Evolutionary conservation across 2,888 invertebrate genomes (phyloP).

Genomic region (Asteroscopus sphinx): DNA sequence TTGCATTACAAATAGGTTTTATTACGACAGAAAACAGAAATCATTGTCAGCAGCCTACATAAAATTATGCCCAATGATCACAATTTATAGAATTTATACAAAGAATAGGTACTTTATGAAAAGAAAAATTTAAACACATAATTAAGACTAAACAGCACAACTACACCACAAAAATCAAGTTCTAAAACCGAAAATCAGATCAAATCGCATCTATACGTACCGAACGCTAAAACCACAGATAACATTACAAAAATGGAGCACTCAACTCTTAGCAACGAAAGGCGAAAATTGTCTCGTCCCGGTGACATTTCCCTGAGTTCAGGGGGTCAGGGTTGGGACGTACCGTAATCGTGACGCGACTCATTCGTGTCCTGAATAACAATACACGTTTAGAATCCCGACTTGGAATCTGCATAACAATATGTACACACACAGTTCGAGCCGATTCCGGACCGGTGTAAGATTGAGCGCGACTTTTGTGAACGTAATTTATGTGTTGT

Average conservation of each 20-base stretch:
- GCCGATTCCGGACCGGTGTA: slow-evolving; percentile 54
- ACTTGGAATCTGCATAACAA: slow-evolving; percentile 76
- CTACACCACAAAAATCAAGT: slow-evolving; percentile 18
- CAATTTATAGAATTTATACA: too few relatives aligned
- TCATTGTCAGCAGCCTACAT: too few relatives aligned
- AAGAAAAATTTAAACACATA: too few relatives aligned
- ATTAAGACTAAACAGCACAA: too few relatives aligned
- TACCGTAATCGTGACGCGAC: slow-evolving; percentile 75
- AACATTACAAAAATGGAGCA: slow-evolving; percentile 51
- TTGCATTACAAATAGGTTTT: too few relatives aligned
- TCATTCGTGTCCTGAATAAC: slow-evolving; percentile 80
- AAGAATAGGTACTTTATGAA: too few relatives aligned
- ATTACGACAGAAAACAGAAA: too few relatives aligned
- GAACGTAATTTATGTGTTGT: slow-evolving; percentile 40
- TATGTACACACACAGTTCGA: slow-evolving; percentile 58
- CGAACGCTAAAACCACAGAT: slow-evolving; percentile 47
- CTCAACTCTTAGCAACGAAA: slow-evolving; percentile 39
- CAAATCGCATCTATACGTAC: slow-evolving; percentile 30
- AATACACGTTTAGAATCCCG: slow-evolving; percentile 74
- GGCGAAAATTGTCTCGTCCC: slow-evolving; percentile 65
- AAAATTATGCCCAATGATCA: too few relatives aligned
- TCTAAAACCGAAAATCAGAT: slow-evolving; percentile 36
- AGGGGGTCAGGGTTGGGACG: slow-evolving; percentile 84
- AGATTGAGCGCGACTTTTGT: slow-evolving; percentile 50
- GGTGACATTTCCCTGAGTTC: slow-evolving; percentile 83